Conservation (phyloP, 2,888 invertebrate genomes). For the Limenitis camilla region DNA sequence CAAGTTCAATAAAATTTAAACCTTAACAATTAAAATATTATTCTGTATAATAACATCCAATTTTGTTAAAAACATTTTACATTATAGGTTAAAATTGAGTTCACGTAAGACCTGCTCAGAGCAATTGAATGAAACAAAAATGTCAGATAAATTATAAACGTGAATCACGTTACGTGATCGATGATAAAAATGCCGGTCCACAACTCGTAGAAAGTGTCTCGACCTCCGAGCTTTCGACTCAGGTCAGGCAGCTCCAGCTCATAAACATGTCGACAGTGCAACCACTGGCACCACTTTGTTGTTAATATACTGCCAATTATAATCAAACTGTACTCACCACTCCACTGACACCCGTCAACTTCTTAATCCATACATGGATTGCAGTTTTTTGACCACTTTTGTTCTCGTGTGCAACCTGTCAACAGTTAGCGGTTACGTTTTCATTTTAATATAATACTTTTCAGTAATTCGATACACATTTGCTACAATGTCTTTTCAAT, state of each 20-base stretch:
- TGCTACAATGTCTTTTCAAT: background rate
- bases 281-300: constrained; percentile 67
- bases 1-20: no score
- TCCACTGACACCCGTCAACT: constrained; percentile 55
- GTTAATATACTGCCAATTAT: constrained; percentile 60
- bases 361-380: constrained; percentile 55
- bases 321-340: constrained; percentile 58
- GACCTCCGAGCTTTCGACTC: constrained; percentile 60
- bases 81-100: constrained; percentile 10
- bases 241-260: constrained; percentile 56
- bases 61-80: no score
- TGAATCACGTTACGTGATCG: constrained; percentile 38
- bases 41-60: no score
- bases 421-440: constrained; percentile 11
- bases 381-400: constrained; percentile 38
- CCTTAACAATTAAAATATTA: no score
- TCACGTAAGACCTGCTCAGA: constrained; percentile 13
- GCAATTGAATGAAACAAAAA: constrained; percentile 55
- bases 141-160: constrained; percentile 71
- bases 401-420: constrained; percentile 19
- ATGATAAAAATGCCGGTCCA: constrained; percentile 67
- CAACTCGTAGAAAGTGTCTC: constrained; percentile 69
- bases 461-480: background rate
- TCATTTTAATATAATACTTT: constrained; percentile 12
- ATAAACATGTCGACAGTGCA: constrained; percentile 64